Evolutionary conservation across 2,888 invertebrate genomes (phyloP), one percentile per base, ranked within the genome.

Genomic region (Allacma fusca): DNA sequence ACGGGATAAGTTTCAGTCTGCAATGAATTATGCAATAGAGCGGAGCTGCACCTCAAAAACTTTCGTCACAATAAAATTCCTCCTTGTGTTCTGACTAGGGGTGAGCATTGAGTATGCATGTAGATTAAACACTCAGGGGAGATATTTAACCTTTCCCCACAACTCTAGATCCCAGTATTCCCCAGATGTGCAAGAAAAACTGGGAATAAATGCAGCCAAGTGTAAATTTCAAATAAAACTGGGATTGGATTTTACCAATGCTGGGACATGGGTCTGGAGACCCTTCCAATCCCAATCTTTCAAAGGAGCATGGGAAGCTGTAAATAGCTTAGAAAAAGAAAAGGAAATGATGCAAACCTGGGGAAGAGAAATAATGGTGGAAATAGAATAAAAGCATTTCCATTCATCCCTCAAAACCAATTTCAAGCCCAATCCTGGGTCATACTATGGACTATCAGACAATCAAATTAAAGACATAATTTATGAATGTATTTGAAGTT

Each of bases 101-200:
- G 34, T 50, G 50, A 50, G 50, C 16, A 12, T 50, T 13, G 9
- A n/a, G 19, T 16, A 16, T 50, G 50, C n/a, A 50, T 50, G 50
- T 50, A 50, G 50, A 50, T 50, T 50, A n/a, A 13, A 16, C 19
- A n/a, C 50, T n/a, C 50, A 50, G 16, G 50, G 50, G 50, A 50
- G 50, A 50, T 50, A 50, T 50, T 50, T 19, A 50, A 50, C 50
- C 50, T 50, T 50, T 50, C 50, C 50, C 50, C 50, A 13, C 19
- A 50, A 50, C 16, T 16, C 16, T 19, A 50, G 19, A 50, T 4
- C 50, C 16, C 16, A 50, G 7, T 5, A 50, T 50, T 50, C 50
- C 50, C 50, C 50, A 50, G 50, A 50, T 50, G 50, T 19, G n/a
- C 19, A 50, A 50, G 50, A 50, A 50, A 50, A 19, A 50, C 50